Evolutionary conservation across 2,113 vertebrate genomes (phyloP).

Genomic region (Phrynosoma platyrhinos): DNA sequence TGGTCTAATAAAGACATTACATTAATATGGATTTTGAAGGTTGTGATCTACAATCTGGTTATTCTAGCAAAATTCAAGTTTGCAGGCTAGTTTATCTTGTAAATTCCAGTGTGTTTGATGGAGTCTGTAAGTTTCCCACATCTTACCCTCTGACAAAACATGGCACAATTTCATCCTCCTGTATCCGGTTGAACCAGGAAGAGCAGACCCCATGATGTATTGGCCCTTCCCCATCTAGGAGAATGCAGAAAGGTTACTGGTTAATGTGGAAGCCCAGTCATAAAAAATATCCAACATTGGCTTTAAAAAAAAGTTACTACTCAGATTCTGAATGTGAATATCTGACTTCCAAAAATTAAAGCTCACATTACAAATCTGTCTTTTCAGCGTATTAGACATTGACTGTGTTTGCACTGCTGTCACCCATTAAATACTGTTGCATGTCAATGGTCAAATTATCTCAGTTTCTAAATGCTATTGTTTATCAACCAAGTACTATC

Average conservation of each 20-base stretch:
- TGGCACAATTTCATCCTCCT: constrained; percentile 89
- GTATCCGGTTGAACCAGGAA: constrained; percentile 95
- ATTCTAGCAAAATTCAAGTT: neutral
- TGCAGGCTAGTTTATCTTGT: neutral
- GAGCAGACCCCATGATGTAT: constrained; percentile 97
- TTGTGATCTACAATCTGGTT: no score
- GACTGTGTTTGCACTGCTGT: neutral
- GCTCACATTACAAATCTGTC: neutral
- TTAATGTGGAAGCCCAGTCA: neutral
- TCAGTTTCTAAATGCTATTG: no score
- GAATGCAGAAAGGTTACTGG: neutral
- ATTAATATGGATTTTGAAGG: no score
- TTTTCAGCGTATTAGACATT: neutral
- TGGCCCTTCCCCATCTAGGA: constrained; percentile 90
- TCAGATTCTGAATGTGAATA: neutral
- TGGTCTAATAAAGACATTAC: no score
- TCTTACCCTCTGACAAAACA: constrained; percentile 96
- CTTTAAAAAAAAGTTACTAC: neutral
- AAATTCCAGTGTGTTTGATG: neutral
- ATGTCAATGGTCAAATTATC: no score
- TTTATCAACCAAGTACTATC: no score
- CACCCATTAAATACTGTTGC: no score
- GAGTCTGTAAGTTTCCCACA: neutral
- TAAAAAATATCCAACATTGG: neutral
- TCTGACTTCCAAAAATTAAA: neutral